These are phyloP conservation scores for Drosophila pruinosa DNA, from an alignment of 1,140 invertebrate species.

Conservation along the genomic window DNA sequence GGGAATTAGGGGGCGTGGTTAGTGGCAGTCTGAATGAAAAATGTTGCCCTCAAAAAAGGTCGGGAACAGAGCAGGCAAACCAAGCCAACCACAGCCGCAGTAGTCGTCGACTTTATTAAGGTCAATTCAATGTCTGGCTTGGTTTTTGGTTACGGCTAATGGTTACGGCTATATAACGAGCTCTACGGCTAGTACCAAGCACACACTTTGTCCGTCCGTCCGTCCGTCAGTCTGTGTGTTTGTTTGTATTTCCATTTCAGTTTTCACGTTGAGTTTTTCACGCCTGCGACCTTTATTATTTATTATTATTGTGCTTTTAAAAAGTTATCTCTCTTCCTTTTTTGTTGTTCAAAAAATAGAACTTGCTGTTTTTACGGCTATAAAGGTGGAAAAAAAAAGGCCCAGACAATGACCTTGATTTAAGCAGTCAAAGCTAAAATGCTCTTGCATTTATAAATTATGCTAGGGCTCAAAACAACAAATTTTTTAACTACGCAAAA, in stretches of 20 bases:
- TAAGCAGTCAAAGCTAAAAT: neutral
- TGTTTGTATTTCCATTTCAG: constrained; percentile 53
- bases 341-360: neutral
- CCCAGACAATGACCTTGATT: constrained; percentile 26
- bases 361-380: constrained; percentile 19
- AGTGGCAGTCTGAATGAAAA: constrained; percentile 34
- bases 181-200: constrained; percentile 2
- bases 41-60: constrained; percentile 49
- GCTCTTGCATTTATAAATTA: too few species aligned
- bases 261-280: constrained; percentile 40
- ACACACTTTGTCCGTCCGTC: neutral
- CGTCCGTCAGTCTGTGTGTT: neutral
- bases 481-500: neutral
- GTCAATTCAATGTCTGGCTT: constrained; percentile 77
- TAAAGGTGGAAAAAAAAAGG: neutral
- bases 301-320: constrained; percentile 51
- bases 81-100: constrained; percentile 19
- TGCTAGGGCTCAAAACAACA: neutral
- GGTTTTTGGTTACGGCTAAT: constrained; percentile 68
- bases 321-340: constrained; percentile 27
- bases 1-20: constrained; percentile 36
- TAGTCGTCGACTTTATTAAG: constrained; percentile 73
- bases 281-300: constrained; percentile 60
- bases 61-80: constrained; percentile 20
- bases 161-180: constrained; percentile 54